Conservation (phyloP, 2,888 invertebrate species). For the Epinotia bilunana region DNA sequence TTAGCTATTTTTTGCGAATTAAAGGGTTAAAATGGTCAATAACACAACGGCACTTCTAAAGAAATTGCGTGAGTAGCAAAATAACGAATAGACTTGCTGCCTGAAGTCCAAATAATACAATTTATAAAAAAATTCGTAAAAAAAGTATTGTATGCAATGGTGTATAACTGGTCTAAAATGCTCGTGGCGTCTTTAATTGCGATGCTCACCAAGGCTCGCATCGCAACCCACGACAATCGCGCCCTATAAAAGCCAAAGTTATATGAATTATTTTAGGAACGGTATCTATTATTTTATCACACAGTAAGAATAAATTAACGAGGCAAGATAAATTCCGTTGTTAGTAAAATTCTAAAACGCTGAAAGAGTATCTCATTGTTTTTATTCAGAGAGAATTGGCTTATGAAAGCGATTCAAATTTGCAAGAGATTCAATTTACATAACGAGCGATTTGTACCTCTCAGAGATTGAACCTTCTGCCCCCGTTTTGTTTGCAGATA, state of each 20-base stretch:
- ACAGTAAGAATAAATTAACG: constrained; percentile 40
- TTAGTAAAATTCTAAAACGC: constrained; percentile 64
- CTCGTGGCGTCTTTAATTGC: too few species aligned
- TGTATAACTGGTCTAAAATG: too few species aligned
- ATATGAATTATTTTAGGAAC: constrained; percentile 4
- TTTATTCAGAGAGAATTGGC: constrained; percentile 78
- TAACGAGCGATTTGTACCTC: constrained; percentile 82
- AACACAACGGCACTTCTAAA: too few species aligned
- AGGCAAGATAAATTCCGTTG: constrained; percentile 61
- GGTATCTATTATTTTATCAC: constrained; percentile 19
- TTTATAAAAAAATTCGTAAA: too few species aligned
- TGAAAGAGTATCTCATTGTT: constrained; percentile 75
- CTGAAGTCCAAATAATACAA: too few species aligned
- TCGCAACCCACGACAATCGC: too few species aligned
- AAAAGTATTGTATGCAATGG: too few species aligned
- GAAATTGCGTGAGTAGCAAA: too few species aligned
- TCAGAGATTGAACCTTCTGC: constrained; percentile 72
- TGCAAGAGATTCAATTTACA: constrained; percentile 82
- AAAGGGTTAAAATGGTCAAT: too few species aligned
- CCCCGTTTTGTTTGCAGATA: constrained; percentile 65
- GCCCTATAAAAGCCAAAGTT: not conserved
- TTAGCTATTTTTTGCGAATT: too few species aligned
- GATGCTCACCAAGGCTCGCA: too few species aligned
- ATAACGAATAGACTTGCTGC: too few species aligned
- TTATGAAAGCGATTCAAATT: constrained; percentile 82